Evolutionary conservation across 2,888 invertebrate genomes (phyloP), one percentile per base, ranked within the genome.

Genomic region (Oscheius sp.): DNA sequence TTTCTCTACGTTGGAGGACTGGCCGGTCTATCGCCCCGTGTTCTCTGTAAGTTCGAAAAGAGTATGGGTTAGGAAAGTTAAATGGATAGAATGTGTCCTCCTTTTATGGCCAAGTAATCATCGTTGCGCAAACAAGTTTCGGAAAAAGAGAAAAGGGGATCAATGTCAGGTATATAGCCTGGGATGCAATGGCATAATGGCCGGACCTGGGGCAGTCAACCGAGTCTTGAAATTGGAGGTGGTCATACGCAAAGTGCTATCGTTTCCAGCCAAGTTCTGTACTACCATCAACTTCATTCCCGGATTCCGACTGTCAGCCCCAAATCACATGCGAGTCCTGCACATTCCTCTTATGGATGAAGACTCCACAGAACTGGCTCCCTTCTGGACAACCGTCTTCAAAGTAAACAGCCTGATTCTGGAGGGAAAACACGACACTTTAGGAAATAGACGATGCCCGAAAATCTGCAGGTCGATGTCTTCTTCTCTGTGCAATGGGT

Each of bases 401-500:
- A 80, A 85, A 76, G 81, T 81, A 35, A 29, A 29, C 42, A 1
- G 13, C n/a, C 3, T 35, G 13, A 29, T 63, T 51, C 33, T 53
- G 11, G 66, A 35, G 48, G 3, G 55, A n/a, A 1, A 13, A 42
- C 2, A 53, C 2, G 13, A 2, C 51, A 13, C 53, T 76, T 59
- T 73, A 82, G 82, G 81, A 81, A 66, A 84, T 84, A 29, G 84
- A 83, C 63, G 81, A 82, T 53, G 80, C 85, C n/a, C 73, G 84
- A 29, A 79, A 80, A 65, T 76, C 75, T 21, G 82, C 81, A 33
- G 84, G 85, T 59, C 77, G 80, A 42, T 75, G 79, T 60, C 75
- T 85, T n/a, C 73, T 85, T 48, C 75, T 83, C 29, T 86, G 85
- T 78, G 85, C 83, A 51, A 80, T 86, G 83, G 85, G 85, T 9